These are phyloP conservation scores for Aphodius granarius DNA, from an alignment of 2,888 invertebrate species.

Conservation along the genomic window DNA sequence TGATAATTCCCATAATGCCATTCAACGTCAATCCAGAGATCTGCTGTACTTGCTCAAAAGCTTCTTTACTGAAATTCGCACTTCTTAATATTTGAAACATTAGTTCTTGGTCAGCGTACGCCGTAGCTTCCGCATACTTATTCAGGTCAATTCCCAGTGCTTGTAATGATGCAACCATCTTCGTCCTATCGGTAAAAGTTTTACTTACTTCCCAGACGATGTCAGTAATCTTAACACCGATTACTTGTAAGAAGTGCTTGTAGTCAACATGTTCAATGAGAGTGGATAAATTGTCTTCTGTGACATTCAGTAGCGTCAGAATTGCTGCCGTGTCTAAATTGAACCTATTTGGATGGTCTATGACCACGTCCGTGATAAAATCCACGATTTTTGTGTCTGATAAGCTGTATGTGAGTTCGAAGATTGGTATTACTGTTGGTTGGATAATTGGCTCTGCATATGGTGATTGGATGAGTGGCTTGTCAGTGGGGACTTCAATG, in stretches of 20 bases:
- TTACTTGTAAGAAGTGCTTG: not conserved
- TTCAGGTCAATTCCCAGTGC: not conserved
- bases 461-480: not conserved
- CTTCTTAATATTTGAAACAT: constrained; percentile 24
- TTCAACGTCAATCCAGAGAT: constrained; percentile 7
- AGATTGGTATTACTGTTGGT: not conserved
- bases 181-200: not conserved
- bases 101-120: constrained; percentile 23
- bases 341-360: not conserved
- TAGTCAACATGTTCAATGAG: not conserved
- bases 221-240: not conserved
- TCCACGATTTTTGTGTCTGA: not conserved
- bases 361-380: not conserved
- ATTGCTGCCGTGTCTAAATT: not conserved
- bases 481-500: not conserved
- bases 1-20: constrained; percentile 20
- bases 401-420: not conserved
- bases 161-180: not conserved
- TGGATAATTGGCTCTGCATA: not conserved
- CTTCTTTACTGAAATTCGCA: constrained; percentile 28
- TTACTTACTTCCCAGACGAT: not conserved
- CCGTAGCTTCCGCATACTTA: constrained; percentile 6
- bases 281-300: not conserved
- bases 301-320: not conserved
- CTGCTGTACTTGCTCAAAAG: constrained; percentile 12